Base-by-base conservation (phyloP, 2,113 vertebrate genomes). In the Felis chaus region DNA sequence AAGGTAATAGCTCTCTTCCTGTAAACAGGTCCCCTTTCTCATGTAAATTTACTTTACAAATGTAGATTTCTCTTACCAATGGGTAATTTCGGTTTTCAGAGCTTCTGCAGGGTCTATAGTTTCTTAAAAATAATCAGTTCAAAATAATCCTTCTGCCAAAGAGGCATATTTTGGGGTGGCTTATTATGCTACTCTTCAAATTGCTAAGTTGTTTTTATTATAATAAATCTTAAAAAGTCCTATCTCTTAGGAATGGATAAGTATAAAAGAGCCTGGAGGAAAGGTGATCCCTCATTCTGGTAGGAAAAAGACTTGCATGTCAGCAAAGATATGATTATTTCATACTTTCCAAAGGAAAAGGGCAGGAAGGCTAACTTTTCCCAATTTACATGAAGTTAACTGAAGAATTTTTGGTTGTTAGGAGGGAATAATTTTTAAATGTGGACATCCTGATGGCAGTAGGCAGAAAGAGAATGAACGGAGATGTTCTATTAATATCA, bases 401-500 rank as follows among this genome's bases (percentile, higher is more conserved):
- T 36, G 15, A 74, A 95, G 48, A 82, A 79, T 74, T 96, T 94
- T 76, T 9, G 80, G 74, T 80, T 83, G 45, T 92, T 79, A 91
- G 29, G 29, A 88, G 53, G 73, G 71, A 93, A 92, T 74, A 39
- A 74, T 96, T 96, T 97, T 65, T 95, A 88, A 95, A 69, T 84
- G 69, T 96, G 93, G 93, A 83, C 80, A 92, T 97, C 91, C 31
- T 90, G n/a, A 94, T 82, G 91, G 76, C 31, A 94, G 84, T 41
- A 83, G 91, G 84, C 55, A 94, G 88, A 87, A 94, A 91, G 57
- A 96, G 63, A 95, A 83, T 68, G 91, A 96, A 61, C 27, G 89
- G 78, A 93, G 78, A 71, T 41, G 31, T 82, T 96, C 96, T 97
- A 69, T 96, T 96, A 96, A 92, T 98, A 92, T 78, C 95, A 91